These are phyloP conservation scores for Melanostigma gelatinosum DNA, from an alignment of 2,113 vertebrate species.

Conservation along the genomic window DNA sequence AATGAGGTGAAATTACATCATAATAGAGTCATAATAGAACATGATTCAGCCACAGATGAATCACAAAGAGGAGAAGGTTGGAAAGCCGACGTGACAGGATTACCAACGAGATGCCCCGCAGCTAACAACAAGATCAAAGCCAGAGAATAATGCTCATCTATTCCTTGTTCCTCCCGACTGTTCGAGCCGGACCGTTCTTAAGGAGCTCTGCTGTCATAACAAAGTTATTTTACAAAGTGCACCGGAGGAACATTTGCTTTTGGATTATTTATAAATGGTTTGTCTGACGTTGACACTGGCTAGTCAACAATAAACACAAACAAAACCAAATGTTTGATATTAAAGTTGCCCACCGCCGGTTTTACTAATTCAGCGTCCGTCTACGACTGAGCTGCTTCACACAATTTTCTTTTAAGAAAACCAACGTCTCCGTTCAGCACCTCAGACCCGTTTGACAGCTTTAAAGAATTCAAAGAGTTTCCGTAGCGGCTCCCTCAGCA, in stretches of 20 bases:
- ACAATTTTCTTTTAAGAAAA: neutral
- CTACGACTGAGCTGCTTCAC: neutral
- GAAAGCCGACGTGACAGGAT: slow-evolving; percentile 10
- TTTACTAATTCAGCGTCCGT: neutral
- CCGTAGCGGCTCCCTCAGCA: neutral
- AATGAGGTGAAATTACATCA: slow-evolving; percentile 35
- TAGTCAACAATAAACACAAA: slow-evolving; percentile 1
- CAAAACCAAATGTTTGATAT: neutral
- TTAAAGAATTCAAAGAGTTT: neutral
- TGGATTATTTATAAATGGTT: slow-evolving; percentile 37
- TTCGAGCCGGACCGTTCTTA: neutral
- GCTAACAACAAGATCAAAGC: slow-evolving; percentile 59
- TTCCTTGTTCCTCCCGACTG: slow-evolving; percentile 31
- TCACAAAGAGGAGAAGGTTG: slow-evolving; percentile 27
- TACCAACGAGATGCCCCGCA: slow-evolving; percentile 51
- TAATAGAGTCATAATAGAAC: slow-evolving; percentile 11
- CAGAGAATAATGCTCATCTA: slow-evolving; percentile 58
- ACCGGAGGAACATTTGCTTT: slow-evolving; percentile 27
- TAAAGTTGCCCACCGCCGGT: neutral
- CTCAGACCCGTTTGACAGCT: neutral
- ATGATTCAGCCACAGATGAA: slow-evolving; percentile 35
- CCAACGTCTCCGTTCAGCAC: neutral
- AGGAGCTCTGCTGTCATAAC: slow-evolving; percentile 43
- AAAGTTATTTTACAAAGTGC: slow-evolving; percentile 5
- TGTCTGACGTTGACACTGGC: neutral